Evolutionary conservation across 30 jellyfish, hydroid and myxozoan species (phyloP).

Genomic region (Euphysa ruthae): DNA sequence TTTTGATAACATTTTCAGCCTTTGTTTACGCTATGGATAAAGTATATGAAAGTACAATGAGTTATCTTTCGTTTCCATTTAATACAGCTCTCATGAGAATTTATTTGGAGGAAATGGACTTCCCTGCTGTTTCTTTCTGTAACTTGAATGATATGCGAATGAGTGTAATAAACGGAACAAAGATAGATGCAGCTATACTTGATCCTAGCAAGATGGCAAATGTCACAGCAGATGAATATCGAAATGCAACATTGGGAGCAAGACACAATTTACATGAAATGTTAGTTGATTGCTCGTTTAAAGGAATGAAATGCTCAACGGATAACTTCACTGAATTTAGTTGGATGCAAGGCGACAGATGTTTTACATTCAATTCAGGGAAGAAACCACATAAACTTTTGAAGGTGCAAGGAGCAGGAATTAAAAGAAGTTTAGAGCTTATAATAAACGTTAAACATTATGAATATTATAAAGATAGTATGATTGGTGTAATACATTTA

Average conservation of each 20-base stretch:
- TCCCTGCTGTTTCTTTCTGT: constrained; percentile 91
- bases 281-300: constrained; percentile 56
- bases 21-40: constrained; percentile 47
- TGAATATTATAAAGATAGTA: constrained; percentile 60
- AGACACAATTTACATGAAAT: constrained; percentile 54
- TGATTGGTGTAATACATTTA: constrained; percentile 38
- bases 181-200: constrained; percentile 42
- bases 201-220: constrained; percentile 3
- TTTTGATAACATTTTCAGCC: constrained; percentile 35
- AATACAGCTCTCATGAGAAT: constrained; percentile 53
- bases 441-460: constrained; percentile 67
- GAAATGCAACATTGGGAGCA: constrained; percentile 34
- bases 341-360: constrained; percentile 73
- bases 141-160: constrained; percentile 61
- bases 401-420: constrained; percentile 48
- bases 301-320: constrained; percentile 51
- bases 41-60: constrained; percentile 70
- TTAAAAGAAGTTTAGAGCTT: constrained; percentile 37
- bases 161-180: constrained; percentile 60
- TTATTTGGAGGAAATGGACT: constrained; percentile 25
- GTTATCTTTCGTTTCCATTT: constrained; percentile 51
- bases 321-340: constrained; percentile 40
- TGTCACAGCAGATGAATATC: constrained; percentile 50
- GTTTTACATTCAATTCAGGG: constrained; percentile 82
- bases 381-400: constrained; percentile 22